phyloP scores from a whole-genome alignment of 2,888 invertebrate species.

The Sphaeridia pumilis region DNA sequence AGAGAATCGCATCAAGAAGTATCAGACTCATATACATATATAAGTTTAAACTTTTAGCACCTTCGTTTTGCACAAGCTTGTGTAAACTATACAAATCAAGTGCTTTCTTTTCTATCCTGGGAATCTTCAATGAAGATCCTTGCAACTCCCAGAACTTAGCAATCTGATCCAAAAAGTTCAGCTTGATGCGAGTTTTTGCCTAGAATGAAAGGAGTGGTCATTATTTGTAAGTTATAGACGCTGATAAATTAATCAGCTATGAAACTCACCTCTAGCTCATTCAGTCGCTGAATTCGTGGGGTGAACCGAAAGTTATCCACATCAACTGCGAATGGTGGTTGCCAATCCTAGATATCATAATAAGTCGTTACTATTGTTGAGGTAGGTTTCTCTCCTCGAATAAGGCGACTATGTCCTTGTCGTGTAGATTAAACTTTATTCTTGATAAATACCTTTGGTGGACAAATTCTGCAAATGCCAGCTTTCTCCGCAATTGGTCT shows the following conservation, averaged over 20 bases:
- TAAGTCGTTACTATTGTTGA: no score
- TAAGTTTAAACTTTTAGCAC: no score
- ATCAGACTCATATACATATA: no score
- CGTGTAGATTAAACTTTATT: no score
- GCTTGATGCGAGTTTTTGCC: slow-evolving; percentile 89
- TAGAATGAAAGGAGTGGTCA: no score
- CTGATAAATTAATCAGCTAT: no score
- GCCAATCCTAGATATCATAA: slow-evolving; percentile 87
- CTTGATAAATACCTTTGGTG: slow-evolving; percentile 88
- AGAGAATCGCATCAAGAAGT: no score
- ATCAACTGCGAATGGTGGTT: slow-evolving; percentile 95
- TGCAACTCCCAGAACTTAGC: slow-evolving; percentile 98
- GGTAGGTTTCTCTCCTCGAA: no score
- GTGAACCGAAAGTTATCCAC: slow-evolving; percentile 90
- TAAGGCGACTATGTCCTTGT: no score
- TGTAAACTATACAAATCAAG: slow-evolving; percentile 85
- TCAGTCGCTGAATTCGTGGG: slow-evolving; percentile 89
- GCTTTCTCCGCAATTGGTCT: slow-evolving; percentile 86
- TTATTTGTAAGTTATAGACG: no score
- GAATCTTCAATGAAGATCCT: slow-evolving; percentile 79
- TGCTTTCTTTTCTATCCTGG: slow-evolving; percentile 84
- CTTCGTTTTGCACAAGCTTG: slow-evolving; percentile 69
- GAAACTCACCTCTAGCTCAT: slow-evolving; percentile 95
- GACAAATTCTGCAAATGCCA: slow-evolving; percentile 97
- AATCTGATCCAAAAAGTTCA: slow-evolving; percentile 93